phyloP scores from a whole-genome alignment of 1,140 invertebrate species.

The Bombus consobrinus region DNA sequence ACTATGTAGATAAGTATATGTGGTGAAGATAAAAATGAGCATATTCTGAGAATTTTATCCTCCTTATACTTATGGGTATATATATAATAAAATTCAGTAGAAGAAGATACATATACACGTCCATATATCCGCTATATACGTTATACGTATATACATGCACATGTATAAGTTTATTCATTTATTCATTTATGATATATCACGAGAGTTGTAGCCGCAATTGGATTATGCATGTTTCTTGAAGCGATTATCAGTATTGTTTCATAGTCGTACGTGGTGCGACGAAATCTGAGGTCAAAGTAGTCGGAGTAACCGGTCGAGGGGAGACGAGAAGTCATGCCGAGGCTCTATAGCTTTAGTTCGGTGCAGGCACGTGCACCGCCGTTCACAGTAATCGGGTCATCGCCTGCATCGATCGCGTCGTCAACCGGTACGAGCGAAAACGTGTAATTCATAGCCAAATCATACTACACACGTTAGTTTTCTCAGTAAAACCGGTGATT shows the following conservation, averaged over 20 bases:
- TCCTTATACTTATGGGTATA: neutral
- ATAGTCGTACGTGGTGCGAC: constrained; percentile 36
- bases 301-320: constrained; percentile 23
- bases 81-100: neutral
- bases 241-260: constrained; percentile 25
- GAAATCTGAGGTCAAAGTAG: constrained; percentile 39
- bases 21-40: neutral
- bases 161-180: neutral
- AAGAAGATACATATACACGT: neutral
- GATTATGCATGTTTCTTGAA: neutral
- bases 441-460: constrained; percentile 29
- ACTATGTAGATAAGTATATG: neutral
- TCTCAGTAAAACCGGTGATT: neutral
- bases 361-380: constrained; percentile 65
- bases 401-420: constrained; percentile 66
- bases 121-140: neutral
- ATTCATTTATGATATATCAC: neutral
- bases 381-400: constrained; percentile 66
- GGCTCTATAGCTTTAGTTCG: constrained; percentile 61
- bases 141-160: neutral
- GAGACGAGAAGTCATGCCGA: constrained; percentile 31
- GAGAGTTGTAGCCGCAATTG: too few species aligned
- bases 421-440: constrained; percentile 31
- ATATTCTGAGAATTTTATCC: neutral
- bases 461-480: neutral